Evolutionary conservation across 1,140 invertebrate species (phyloP), one percentile per base, ranked within the genome.

Genomic region (Halictus rubicundus): DNA sequence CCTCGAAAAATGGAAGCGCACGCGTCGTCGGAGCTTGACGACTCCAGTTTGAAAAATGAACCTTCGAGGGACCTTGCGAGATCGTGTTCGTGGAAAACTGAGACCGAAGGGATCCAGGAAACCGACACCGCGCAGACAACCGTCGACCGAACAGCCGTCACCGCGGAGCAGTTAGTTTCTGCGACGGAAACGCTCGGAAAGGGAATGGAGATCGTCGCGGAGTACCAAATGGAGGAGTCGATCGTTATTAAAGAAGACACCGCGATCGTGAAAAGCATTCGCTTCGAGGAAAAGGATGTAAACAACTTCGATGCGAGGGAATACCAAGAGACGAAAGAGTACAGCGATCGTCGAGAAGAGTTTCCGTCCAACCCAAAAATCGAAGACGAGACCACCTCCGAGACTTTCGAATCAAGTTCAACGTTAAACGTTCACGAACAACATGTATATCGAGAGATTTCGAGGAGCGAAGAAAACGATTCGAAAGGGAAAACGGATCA

Each of bases 81-180:
- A 68, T 66, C 70, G 68, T 59, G 69, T 80, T 59, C 76, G 49
- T 54, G 69, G 59, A 14, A 68, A 78, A 25, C 73, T 71, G 66
- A 23, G 37, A 61, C 72, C 66, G 52, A 8, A 39, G 68, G 7
- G 12, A 61, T 1, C 4, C 54, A 0, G 12, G 61, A 71, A 78
- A 81, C 37, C 23, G 73, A 69, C 10, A 69, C 73, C 3, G 0
- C 0, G 0, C 32, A 49, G 37, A 2, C 42, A 2, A 25, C 39
- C 1, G n/a, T 10, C 25, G 25, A 16, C n/a, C 68, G 25, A 25
- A 63, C 10, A 4, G 23, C 5, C 16, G 23, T n/a, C 52, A 16
- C 39, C 23, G 25, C 39, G 8, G 59, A 54, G 0, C 0, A 14
- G n/a, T 21, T 7, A 49, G 46, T 42, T 39, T 27, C 75, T 27